These are phyloP conservation scores for Acanthisitta chloris DNA, from an alignment of 2,113 vertebrate species.

Conservation along the genomic window DNA sequence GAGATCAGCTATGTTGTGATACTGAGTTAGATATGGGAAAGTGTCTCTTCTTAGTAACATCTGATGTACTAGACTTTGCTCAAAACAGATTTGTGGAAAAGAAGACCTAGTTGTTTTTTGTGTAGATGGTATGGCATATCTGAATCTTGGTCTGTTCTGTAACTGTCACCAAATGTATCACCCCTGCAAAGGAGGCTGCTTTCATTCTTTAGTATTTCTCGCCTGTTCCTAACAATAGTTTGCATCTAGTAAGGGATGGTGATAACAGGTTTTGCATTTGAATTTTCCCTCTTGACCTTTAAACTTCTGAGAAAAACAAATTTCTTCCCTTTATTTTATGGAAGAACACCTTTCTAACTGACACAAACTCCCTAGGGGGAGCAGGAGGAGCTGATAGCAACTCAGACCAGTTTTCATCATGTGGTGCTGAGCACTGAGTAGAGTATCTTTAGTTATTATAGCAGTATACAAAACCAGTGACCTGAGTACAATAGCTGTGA, in stretches of 20 bases:
- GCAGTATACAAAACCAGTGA: not conserved
- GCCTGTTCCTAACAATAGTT: not conserved
- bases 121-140: not conserved
- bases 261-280: not conserved
- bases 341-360: not conserved
- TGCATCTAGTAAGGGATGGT: not conserved
- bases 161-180: not conserved
- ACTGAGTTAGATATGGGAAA: not conserved
- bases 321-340: not conserved
- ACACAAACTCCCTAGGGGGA: not conserved
- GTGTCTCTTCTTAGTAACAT: not conserved
- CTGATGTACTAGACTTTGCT: not conserved
- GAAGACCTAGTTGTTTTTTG: not conserved
- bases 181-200: too few relatives aligned
- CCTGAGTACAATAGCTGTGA: conserved; percentile 5
- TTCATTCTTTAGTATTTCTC: not conserved
- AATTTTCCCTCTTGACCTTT: not conserved
- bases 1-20: not conserved
- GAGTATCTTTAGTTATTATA: conserved; percentile 9
- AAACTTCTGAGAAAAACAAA: not conserved
- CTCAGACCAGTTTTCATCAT: not conserved
- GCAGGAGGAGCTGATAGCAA: not conserved
- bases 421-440: not conserved
- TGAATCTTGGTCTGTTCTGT: not conserved
- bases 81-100: not conserved